Evolutionary conservation across 2,888 invertebrate species (phyloP), one percentile per base, ranked within the genome.

Genomic region (Drosophila lutescens): DNA sequence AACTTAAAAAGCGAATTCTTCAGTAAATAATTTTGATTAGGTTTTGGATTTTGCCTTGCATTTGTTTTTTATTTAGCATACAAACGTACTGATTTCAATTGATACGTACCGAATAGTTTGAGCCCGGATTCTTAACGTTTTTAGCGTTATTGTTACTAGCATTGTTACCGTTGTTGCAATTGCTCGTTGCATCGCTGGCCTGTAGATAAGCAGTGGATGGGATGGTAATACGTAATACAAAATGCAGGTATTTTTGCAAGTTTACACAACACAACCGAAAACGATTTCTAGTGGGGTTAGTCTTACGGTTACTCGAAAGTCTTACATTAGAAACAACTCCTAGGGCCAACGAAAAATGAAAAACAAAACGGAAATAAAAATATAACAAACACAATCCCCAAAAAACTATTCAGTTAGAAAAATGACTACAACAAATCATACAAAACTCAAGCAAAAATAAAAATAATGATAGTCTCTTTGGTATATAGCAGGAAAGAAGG

Each of bases 51-150:
- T 72, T 61, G 41, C 55, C 30, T 44, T 59, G 56, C 34, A 34
- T 61, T 26, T 26, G 26, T 26, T 30, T 30, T 30, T 26, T 26
- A n/a, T 60, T 56, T 40, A 36, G 54, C 65, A 60, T 63, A 63
- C 60, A 60, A 60, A 60, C 62, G 71, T 79, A 92, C 92, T 92
- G 92, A 92, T 92, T 92, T 92, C 89, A 90, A 91, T 91, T 92
- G 92, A 92, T 92, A 92, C 92, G 92, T 92, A 92, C 92, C 92
- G 92, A 92, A 92, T 92, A 92, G 91, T 92, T 92, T 82, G 91
- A 90, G 90, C 90, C 90, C 91, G 91, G 85, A 83, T 91, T 89
- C 92, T 92, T 92, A 91, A 91, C 92, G 91, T 90, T 91, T 92
- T 92, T 92, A 91, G 90, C 91, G 20, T 20, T 20, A 91, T 88